Percentiles rank a stretch among this genome's conserved stretches.
These are phyloP conservation scores for Pyrrhia umbra DNA, from an alignment of 2,888 invertebrate species.

Conservation along the genomic window DNA sequence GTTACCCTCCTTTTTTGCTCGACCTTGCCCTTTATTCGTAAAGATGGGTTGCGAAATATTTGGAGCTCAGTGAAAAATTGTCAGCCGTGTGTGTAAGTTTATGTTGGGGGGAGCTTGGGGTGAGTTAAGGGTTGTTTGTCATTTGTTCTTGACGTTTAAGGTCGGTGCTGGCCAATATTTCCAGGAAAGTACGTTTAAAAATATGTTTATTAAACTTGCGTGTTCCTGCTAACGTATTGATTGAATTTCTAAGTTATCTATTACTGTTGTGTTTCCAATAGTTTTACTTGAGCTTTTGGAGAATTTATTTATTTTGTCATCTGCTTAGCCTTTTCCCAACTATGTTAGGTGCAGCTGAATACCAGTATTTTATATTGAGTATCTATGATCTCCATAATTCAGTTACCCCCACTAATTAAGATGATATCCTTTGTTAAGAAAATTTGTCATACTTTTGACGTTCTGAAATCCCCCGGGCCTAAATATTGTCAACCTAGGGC, in stretches of 20 bases:
- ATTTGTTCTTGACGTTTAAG: slow-evolving; percentile 12
- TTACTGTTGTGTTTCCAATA: too few species aligned
- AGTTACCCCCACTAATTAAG: too few species aligned
- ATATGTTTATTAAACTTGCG: not conserved
- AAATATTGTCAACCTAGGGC: too few species aligned
- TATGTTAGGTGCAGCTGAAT: too few species aligned
- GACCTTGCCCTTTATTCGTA: slow-evolving; percentile 51
- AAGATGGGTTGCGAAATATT: slow-evolving; percentile 26
- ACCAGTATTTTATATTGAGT: too few species aligned
- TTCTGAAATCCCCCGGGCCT: too few species aligned
- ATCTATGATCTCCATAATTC: too few species aligned
- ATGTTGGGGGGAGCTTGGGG: slow-evolving; percentile 14
- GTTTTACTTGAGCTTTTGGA: not conserved
- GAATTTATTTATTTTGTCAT: too few species aligned
- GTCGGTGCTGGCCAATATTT: slow-evolving; percentile 8
- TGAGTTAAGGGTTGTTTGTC: slow-evolving; percentile 24
- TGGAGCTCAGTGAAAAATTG: slow-evolving; percentile 23
- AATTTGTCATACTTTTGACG: too few species aligned
- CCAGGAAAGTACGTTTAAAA: not conserved
- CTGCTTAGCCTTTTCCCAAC: too few species aligned
- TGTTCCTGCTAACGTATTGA: not conserved
- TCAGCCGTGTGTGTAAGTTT: slow-evolving; percentile 31
- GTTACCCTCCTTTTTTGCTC: slow-evolving; percentile 16
- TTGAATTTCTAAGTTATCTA: not conserved
- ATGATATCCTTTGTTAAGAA: too few species aligned